A percentile compares a stretch with the other conserved stretches of the same genome.
These are phyloP conservation scores for Crepidodera aurea DNA, from an alignment of 2,888 invertebrate species.

Conservation along the genomic window DNA sequence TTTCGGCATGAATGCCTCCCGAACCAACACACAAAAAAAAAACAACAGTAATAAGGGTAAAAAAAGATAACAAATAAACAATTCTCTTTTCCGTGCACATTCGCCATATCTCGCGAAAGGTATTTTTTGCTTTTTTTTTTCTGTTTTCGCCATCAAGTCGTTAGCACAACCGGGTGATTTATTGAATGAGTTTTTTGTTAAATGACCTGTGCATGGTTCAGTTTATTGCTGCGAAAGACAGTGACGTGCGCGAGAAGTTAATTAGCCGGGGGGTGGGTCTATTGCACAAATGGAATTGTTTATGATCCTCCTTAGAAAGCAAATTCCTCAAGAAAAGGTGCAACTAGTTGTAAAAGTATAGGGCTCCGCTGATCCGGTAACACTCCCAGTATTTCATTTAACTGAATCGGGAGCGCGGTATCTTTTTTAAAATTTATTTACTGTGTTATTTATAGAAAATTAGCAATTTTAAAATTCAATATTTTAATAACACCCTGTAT, in stretches of 20 bases:
- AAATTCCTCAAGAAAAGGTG: no score
- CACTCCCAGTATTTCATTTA: no score
- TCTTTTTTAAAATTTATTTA: no score
- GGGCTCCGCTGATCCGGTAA: no score
- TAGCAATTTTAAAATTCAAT: no score
- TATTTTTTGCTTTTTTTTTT: constrained; percentile 21
- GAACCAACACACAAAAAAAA: constrained; percentile 1
- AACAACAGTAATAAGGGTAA: no score
- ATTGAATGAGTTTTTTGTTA: constrained; percentile 40
- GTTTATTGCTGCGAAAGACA: constrained; percentile 13
- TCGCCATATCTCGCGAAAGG: constrained; percentile 19
- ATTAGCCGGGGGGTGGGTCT: neutral
- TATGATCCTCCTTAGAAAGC: no score
- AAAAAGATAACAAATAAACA: constrained; percentile 24
- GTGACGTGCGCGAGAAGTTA: neutral
- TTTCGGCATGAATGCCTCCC: constrained; percentile 18
- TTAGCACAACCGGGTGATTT: constrained; percentile 37
- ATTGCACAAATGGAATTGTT: no score
- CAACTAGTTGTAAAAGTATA: no score
- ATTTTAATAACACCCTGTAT: no score
- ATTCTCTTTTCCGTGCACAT: constrained; percentile 19
- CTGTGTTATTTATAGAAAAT: no score
- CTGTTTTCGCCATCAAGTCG: constrained; percentile 38
- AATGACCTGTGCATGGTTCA: constrained; percentile 33
- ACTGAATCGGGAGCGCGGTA: no score